Percentiles rank a stretch among this genome's conserved stretches.
Conservation (phyloP, 2,888 invertebrate species). For the Ashinkailepas kermadecensis region DNA sequence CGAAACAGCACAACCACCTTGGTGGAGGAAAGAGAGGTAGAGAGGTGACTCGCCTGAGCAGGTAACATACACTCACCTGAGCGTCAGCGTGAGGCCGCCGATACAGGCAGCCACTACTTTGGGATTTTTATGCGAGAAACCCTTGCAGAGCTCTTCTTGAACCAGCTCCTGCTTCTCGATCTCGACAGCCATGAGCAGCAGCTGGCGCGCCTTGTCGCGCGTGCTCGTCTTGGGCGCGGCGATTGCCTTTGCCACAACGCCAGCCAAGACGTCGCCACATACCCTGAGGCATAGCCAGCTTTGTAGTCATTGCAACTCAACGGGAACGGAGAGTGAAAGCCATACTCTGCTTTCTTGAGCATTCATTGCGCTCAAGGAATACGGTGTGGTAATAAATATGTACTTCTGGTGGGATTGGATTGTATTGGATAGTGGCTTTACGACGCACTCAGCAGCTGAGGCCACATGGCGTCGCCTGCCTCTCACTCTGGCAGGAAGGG, state of each 20-base stretch:
- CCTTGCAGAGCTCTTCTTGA: slow-evolving; percentile 83
- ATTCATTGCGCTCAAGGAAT: too few species aligned
- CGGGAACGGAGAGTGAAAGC: too few species aligned
- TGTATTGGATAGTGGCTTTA: too few species aligned
- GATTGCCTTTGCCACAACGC: slow-evolving; percentile 84
- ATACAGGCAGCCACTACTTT: slow-evolving; percentile 85
- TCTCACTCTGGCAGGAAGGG: too few species aligned
- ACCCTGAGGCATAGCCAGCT: slow-evolving; percentile 47
- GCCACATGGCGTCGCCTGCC: too few species aligned
- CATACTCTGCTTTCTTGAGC: too few species aligned
- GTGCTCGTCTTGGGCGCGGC: slow-evolving; percentile 86
- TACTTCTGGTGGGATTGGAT: too few species aligned
- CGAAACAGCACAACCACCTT: too few species aligned
- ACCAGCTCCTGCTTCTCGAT: slow-evolving; percentile 89
- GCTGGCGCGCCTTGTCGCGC: slow-evolving; percentile 79
- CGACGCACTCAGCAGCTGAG: too few species aligned
- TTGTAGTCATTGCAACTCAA: too few species aligned
- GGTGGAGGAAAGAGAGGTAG: too few species aligned
- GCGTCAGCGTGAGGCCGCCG: slow-evolving; percentile 61
- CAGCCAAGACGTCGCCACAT: slow-evolving; percentile 77
- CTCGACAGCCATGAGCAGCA: slow-evolving; percentile 88
- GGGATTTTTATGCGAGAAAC: slow-evolving; percentile 91
- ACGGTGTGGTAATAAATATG: too few species aligned
- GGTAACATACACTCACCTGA: slow-evolving; percentile 47
- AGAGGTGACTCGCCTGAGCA: background rate